Base-by-base conservation (phyloP, 2,113 vertebrate species). In the Abramis brama region DNA sequence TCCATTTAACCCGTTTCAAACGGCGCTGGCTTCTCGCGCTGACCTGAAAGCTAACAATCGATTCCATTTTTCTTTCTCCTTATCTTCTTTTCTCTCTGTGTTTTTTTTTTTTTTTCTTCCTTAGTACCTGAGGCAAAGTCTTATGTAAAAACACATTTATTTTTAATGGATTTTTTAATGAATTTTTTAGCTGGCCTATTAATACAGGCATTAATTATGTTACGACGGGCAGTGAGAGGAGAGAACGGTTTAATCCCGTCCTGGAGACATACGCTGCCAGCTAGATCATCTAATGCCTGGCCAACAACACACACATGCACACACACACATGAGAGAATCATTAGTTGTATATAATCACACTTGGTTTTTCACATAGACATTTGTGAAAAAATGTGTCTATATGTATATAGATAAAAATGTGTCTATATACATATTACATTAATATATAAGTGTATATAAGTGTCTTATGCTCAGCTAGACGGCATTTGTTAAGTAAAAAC, bases 131-230 rank as follows among this genome's bases (percentile, higher is more conserved):
- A 96, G 97, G 98, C 97, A 92, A 97, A 98, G 97, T 98, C 97
- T 99, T 98, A 99, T 99, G 97, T 99, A 99, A 99, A 83, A 99
- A 99, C 96, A 97, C 98, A 99, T 99, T 99, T 98, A 99, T 99
- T 99, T 99, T 99, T 99, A 99, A 99, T 99, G 97, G 97, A 99
- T 99, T 99, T 99, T 99, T 99, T 99, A 99, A 99, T 99, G 98
- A 99, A 98, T 99, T 99, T 98, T 98, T 99, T 98, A 99, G 98
- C 96, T 97, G 96, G 95, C 96, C 98, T 98, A 99, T 99, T 99
- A 99, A 99, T 99, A 99, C 99, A 98, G 97, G 97, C 97, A 99
- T 99, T 99, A 99, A 99, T 98, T 98, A 97, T 97, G 96, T 84
- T 84, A 86, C 33, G 83, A 82, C 70, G 79, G 96, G 96, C 95